These are phyloP conservation scores for Protonemura montana DNA, from an alignment of 2,888 invertebrate genomes.

Conservation along the genomic window DNA sequence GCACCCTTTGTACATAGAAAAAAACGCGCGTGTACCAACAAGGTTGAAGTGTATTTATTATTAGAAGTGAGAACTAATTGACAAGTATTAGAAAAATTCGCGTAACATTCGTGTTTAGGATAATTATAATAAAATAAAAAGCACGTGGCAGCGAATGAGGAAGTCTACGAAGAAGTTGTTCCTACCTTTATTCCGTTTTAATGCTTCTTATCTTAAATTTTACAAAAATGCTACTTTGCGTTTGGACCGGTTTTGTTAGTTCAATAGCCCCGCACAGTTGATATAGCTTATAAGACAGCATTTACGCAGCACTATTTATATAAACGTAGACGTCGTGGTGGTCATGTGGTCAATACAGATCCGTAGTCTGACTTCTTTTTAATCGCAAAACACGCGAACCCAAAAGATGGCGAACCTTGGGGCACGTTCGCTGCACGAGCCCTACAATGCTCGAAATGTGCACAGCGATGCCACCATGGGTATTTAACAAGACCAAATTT, in stretches of 20 bases:
- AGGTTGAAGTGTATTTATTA: not conserved
- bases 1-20: not conserved
- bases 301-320: not conserved
- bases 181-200: conserved; percentile 5
- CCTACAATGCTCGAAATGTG: not conserved
- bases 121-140: not conserved
- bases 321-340: not conserved
- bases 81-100: not conserved
- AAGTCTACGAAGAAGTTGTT: not conserved
- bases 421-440: not conserved
- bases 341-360: not conserved
- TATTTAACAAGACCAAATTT: not conserved
- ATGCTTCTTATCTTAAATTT: conserved; percentile 1
- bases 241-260: not conserved
- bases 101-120: not conserved
- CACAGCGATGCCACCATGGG: not conserved
- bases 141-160: not conserved
- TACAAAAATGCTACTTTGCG: not conserved
- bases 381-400: not conserved
- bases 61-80: not conserved
- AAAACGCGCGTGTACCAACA: not conserved
- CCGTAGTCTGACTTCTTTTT: not conserved
- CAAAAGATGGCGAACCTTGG: too few relatives aligned
- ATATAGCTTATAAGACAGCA: not conserved
- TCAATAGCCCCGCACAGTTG: not conserved